A percentile compares a stretch with the other conserved stretches of the same genome.
These are phyloP conservation scores for Drosophila barbarae DNA, from an alignment of 2,888 invertebrate genomes.

Conservation along the genomic window DNA sequence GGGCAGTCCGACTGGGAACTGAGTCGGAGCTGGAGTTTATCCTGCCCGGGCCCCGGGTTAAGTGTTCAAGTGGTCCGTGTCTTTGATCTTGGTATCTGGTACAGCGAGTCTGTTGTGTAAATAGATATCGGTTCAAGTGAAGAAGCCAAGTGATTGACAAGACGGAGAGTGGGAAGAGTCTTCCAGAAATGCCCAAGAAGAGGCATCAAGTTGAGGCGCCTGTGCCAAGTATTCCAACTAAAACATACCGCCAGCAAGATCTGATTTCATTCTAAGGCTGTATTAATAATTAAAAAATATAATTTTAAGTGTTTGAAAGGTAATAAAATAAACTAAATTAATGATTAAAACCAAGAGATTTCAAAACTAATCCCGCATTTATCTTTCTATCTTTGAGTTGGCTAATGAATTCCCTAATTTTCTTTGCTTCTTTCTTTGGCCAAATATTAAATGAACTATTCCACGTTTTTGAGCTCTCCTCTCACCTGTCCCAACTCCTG, in stretches of 20 bases:
- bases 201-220: slow-evolving; percentile 24
- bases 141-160: slow-evolving; percentile 46
- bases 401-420: background rate
- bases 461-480: background rate
- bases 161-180: slow-evolving; percentile 1
- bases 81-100: slow-evolving; percentile 40
- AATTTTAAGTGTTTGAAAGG: background rate
- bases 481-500: slow-evolving; percentile 15
- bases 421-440: background rate
- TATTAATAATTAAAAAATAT: background rate
- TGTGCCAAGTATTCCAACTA: background rate
- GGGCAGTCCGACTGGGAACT: slow-evolving; percentile 1
- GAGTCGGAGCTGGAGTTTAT: slow-evolving; percentile 14
- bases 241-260: slow-evolving; percentile 10
- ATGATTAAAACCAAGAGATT: background rate
- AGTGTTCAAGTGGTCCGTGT: slow-evolving; percentile 45
- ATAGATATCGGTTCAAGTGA: slow-evolving; percentile 46
- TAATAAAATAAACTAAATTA: background rate
- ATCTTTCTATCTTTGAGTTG: background rate
- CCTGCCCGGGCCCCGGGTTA: slow-evolving; percentile 37
- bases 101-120: slow-evolving; percentile 34
- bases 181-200: background rate
- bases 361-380: background rate
- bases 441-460: no score
- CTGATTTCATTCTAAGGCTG: background rate